Base-by-base conservation (phyloP, 1,140 invertebrate genomes). In the Xylocopa sonorina region DNA sequence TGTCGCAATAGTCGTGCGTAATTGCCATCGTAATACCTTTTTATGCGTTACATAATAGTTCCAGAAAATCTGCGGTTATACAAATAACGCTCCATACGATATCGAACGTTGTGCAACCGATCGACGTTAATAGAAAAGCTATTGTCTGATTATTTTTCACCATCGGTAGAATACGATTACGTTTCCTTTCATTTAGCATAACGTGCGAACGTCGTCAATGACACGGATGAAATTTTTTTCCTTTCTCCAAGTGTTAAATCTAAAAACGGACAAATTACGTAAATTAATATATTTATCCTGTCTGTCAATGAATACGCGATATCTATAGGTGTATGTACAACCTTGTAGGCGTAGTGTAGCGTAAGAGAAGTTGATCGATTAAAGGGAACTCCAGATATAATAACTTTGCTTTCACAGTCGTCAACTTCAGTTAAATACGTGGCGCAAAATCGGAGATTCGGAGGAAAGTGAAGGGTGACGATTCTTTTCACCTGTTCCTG, bases 391-490 rank as follows among this genome's bases (percentile, higher is more conserved):
- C 48, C 32, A 27, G 43, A 34, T 0, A n/a, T 16, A 24, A n/a
- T 48, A 81, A 51, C 60, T 63, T 74, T 29, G 4, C 3, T 50
- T 43, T 24, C 16, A 32, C 16, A 38, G 34, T 55, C 50, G 27
- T 38, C 51, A 5, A 60, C 38, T 57, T 18, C n/a, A 46, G 46
- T n/a, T n/a, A n/a, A n/a, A 50, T 41, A 12, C 55, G 53, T 29
- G 48, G 38, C 48, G 58, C 50, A 48, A 81, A 77, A 64, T 69
- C 46, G 27, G 55, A 34, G 72, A 85, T 81, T 85, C 69, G 69
- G 79, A 78, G 84, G n/a, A 81, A 85, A 85, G 78, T 71, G 67
- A 63, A 29, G 73, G 46, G 53, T 48, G 71, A 75, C 51, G n/a
- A 64, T 48, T 73, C 46, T 68, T 68, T 53, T 48, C 58, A 41